Percentiles rank a stretch among this genome's conserved stretches.
Evolutionary conservation across 2,113 vertebrate genomes (phyloP).

Genomic region (Sebastes fasciatus): DNA sequence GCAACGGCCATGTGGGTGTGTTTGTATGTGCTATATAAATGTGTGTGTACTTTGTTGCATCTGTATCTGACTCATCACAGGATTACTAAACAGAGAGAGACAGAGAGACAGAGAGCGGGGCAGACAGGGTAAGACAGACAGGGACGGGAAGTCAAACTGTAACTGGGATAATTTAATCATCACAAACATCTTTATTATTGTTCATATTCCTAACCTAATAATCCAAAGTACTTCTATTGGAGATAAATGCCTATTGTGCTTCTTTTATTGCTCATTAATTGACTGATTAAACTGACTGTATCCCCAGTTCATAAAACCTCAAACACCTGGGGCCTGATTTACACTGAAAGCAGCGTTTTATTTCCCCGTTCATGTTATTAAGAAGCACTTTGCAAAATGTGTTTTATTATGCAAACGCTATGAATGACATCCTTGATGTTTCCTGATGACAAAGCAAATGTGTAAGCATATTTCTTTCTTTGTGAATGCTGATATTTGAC

Average conservation of each 20-base stretch:
- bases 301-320: background rate
- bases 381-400: background rate
- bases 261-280: slow-evolving; percentile 12
- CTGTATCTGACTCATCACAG: too few species aligned
- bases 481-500: background rate
- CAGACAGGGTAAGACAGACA: background rate
- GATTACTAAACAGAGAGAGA: slow-evolving; percentile 6
- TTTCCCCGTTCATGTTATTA: background rate
- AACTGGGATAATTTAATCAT: background rate
- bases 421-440: background rate
- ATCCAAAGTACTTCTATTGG: background rate
- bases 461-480: background rate
- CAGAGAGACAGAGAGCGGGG: slow-evolving; percentile 5
- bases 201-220: background rate
- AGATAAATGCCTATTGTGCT: background rate
- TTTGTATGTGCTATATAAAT: background rate
- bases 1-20: slow-evolving; percentile 6
- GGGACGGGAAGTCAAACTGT: background rate
- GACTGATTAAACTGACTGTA: background rate
- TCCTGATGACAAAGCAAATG: background rate
- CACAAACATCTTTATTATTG: background rate
- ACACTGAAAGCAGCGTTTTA: background rate
- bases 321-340: background rate
- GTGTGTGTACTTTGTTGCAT: slow-evolving; percentile 6
- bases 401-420: background rate